phyloP scores from a whole-genome alignment of 2,888 invertebrate species.

The Andricus curvator region DNA sequence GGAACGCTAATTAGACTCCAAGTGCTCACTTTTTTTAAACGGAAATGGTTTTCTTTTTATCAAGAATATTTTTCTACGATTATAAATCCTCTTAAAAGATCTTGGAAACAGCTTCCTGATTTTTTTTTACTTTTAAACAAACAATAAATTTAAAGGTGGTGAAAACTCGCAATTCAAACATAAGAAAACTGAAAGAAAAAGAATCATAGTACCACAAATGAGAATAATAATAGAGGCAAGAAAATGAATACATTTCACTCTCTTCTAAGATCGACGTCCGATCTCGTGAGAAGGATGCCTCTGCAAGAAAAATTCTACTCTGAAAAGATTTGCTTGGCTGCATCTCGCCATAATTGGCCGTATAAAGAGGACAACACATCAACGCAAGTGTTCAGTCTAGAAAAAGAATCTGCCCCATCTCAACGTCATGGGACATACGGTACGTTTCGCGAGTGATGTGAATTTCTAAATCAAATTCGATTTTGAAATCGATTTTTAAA shows the following conservation, averaged over 20 bases:
- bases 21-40: no score
- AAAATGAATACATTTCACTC: conserved; percentile 55
- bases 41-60: no score
- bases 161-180: not conserved
- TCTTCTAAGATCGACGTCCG: conserved; percentile 52
- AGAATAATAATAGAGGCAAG: not conserved
- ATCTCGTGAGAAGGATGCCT: conserved; percentile 42
- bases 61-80: no score
- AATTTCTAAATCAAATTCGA: not conserved
- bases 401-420: conserved; percentile 53
- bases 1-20: no score
- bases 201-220: not conserved
- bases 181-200: not conserved
- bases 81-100: no score
- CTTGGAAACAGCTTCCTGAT: no score
- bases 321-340: conserved; percentile 54
- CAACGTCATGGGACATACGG: conserved; percentile 66
- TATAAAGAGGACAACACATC: conserved; percentile 67
- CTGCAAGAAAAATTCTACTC: conserved; percentile 50
- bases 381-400: conserved; percentile 61
- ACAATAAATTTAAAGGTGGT: no score
- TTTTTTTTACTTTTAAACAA: no score
- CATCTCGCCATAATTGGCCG: conserved; percentile 54
- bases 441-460: conserved; percentile 58
- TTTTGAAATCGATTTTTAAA: not conserved